Evolutionary conservation across 2,797 vertebrate species (phyloP), one percentile per base, ranked within the genome.

Genomic region (Miichthys miiuy): DNA sequence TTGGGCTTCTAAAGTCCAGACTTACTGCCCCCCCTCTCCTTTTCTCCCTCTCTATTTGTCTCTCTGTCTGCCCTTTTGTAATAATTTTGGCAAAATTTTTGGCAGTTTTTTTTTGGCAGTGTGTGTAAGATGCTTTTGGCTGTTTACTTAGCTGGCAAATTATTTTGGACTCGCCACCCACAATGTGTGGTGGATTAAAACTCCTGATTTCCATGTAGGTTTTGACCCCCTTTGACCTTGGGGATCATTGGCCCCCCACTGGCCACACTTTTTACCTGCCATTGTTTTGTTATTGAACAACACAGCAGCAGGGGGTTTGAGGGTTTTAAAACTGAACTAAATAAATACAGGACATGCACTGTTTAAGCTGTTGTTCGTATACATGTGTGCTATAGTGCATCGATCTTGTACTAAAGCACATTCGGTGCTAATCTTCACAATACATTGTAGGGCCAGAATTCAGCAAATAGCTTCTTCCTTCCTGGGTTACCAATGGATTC

Each of bases 111-210:
- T 72, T 86, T 87, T 87, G 86, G 83, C 77, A 56, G 68, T 16
- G n/a, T 62, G 46, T 68, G 18, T 23, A 70, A 41, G 62, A 13
- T 66, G 82, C 79, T 74, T 68, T 86, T 83, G 83, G 86, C 81
- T 80, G 80, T 89, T 89, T 81, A 74, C 57, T 78, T 71, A 25
- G 38, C 81, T 83, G 75, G 75, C 61, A 77, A 64, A 80, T 84
- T 38, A 72, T 86, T 87, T 84, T 79, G 73, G 69, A 85, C 70
- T 79, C 27, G 44, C 8, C n/a, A 44, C n/a, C 75, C 38, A 69
- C 84, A 77, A 73, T 72, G 71, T 82, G 77, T 23, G 47, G 18
- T 69, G 68, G 83, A 86, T 87, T 85, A 87, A 89, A 87, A 14
- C 34, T 18, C 23, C 47, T 72, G 50, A 80, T 84, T 82, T 69